phyloP scores from a whole-genome alignment of 2,113 vertebrate genomes.

The Sapajus apella region DNA sequence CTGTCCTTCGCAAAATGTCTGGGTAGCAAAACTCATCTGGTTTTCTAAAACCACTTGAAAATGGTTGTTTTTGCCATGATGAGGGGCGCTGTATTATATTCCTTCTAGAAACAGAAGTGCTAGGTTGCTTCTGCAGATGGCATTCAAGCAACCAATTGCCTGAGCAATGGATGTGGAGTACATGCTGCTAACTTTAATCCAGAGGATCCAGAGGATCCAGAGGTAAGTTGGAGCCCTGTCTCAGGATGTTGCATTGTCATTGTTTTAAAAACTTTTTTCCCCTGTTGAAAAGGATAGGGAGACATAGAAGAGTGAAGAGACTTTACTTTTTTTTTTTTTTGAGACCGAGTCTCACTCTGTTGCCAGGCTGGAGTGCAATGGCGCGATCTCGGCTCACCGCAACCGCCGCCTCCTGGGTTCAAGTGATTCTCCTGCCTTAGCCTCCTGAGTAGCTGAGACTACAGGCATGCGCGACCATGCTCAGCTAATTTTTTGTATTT shows the following conservation, averaged over 20 bases:
- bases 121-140: slow-evolving; percentile 79
- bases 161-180: slow-evolving; percentile 75
- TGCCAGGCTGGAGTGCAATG: too few relatives aligned
- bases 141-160: slow-evolving; percentile 83
- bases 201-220: slow-evolving; percentile 77
- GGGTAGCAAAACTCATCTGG: slow-evolving; percentile 73
- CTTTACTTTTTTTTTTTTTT: neutral
- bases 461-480: too few relatives aligned
- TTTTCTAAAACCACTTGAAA: slow-evolving; percentile 82
- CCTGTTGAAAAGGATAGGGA: neutral
- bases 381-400: too few relatives aligned
- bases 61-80: slow-evolving; percentile 79
- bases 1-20: slow-evolving; percentile 78
- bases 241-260: neutral
- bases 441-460: too few relatives aligned
- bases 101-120: slow-evolving; percentile 81
- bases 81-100: slow-evolving; percentile 74
- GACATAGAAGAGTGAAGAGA: neutral
- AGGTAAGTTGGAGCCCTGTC: neutral
- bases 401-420: too few relatives aligned
- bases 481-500: too few relatives aligned
- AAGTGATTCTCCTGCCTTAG: too few relatives aligned
- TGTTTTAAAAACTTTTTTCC: neutral
- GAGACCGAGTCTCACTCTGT: too few relatives aligned
- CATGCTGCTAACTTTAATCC: slow-evolving; percentile 85